Conservation (phyloP, 2,888 invertebrate species). For the Meiosimyza platycephala region DNA sequence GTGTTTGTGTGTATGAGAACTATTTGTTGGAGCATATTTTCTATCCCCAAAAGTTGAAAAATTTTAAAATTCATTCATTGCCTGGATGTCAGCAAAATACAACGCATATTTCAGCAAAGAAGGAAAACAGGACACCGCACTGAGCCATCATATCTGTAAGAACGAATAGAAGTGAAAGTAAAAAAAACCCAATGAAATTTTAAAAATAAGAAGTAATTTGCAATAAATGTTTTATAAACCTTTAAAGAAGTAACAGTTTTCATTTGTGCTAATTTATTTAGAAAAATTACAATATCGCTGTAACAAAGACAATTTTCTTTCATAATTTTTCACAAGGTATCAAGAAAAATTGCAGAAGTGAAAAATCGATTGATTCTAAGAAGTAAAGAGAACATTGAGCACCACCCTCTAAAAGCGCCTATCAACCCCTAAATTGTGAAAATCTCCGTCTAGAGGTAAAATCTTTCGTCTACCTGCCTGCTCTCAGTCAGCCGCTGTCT, state of each 20-base stretch:
- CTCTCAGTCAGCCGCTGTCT: constrained; percentile 10
- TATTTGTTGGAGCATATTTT: constrained; percentile 22
- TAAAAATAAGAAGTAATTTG: neutral
- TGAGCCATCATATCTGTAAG: constrained; percentile 5
- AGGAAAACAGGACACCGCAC: neutral
- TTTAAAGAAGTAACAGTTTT: too few species aligned
- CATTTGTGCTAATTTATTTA: too few species aligned
- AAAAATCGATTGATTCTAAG: constrained; percentile 30
- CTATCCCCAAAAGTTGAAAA: constrained; percentile 5
- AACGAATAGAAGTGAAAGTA: constrained; percentile 23
- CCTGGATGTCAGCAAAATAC: constrained; percentile 11
- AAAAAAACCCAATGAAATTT: neutral
- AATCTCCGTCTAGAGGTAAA: neutral
- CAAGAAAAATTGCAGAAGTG: neutral
- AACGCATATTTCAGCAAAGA: neutral
- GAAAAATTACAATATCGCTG: too few species aligned
- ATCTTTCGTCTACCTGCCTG: neutral
- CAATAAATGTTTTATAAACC: neutral
- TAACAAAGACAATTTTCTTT: too few species aligned
- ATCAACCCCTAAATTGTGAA: neutral
- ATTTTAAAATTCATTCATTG: constrained; percentile 20
- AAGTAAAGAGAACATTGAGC: neutral
- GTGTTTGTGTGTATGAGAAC: neutral
- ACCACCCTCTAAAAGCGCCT: constrained; percentile 7
- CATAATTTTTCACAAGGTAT: too few species aligned